Base-by-base conservation (phyloP, 2,113 vertebrate genomes). In the Leiothrix lutea region DNA sequence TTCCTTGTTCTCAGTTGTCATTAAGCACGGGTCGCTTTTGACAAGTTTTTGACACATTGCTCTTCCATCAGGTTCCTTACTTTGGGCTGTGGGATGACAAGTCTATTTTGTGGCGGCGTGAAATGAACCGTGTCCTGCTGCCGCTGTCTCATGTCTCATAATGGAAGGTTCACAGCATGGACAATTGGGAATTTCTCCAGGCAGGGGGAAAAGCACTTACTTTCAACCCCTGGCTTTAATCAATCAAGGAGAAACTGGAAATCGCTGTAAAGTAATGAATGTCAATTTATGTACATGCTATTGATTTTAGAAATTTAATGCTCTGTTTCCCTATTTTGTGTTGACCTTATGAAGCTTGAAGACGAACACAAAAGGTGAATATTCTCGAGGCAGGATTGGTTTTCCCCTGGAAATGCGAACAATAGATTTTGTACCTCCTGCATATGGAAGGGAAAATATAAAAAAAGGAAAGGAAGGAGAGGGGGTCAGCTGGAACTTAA, bases 61-160 rank as follows among this genome's bases (percentile, higher is more conserved):
- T 97, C 95, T 98, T 97, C 92, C 96, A 92, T 80, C 71, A 96
- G 92, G 78, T 95, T 95, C 94, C 92, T 95, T 97, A 86, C 96
- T 97, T 97, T 95, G n/a, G 35, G 96, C 92, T 97, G 91, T 95
- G 86, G 87, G 92, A 93, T 93, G 96, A 97, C 91, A 96, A 97
- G 95, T 97, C 97, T 98, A 95, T 97, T 98, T 97, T 97, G 91
- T 95, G 90, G 89, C 21, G 36, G 85, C 95, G 96, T 97, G 96
- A 97, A 95, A 96, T 96, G 97, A 97, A 97, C 92, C 91, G 66
- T 92, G 85, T 89, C 81, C 83, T 60, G 71, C 95, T 96, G 92
- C 95, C 36, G 74, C 96, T 97, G 94, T 91, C 96, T 97, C 70
- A 71, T 96, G 94, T 96, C 97, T 98, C 96, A 95, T 97, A 97